These are phyloP conservation scores for Adrianichthys oophorus DNA, from an alignment of 2,797 vertebrate species.

Conservation along the genomic window DNA sequence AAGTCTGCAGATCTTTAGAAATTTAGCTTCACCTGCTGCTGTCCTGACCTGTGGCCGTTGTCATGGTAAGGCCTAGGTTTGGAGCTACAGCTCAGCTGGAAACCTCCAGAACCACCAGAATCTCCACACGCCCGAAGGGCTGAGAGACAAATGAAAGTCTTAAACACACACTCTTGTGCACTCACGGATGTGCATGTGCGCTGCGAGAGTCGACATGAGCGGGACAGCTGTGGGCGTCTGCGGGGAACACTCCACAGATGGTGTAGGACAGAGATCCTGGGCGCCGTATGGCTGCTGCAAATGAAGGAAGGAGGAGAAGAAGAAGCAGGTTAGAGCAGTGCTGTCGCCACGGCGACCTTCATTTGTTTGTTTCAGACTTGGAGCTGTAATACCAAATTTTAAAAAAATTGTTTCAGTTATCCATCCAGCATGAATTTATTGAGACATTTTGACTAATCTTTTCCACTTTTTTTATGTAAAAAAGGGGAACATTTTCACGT, in stretches of 20 bases:
- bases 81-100: too few relatives aligned
- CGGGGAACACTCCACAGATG: constrained; percentile 83
- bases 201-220: neutral
- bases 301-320: constrained; percentile 39
- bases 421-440: too few relatives aligned
- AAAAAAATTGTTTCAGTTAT: too few relatives aligned
- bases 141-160: neutral
- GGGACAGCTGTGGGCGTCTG: constrained; percentile 84
- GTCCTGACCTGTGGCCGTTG: too few relatives aligned
- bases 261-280: constrained; percentile 61
- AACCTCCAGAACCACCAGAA: too few relatives aligned
- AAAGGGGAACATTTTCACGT: too few relatives aligned
- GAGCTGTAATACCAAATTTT: neutral
- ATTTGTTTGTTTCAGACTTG: neutral
- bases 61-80: too few relatives aligned
- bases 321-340: neutral
- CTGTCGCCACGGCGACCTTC: neutral
- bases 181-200: neutral
- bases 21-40: too few relatives aligned
- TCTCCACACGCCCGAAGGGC: neutral
- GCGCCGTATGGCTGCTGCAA: constrained; percentile 80
- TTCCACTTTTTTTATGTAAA: too few relatives aligned
- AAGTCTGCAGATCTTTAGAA: too few relatives aligned
- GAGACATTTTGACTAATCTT: too few relatives aligned
- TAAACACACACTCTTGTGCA: neutral